A percentile compares a stretch with the other conserved stretches of the same genome.
These are phyloP conservation scores for Drosophila vallismaia DNA, from an alignment of 2,888 invertebrate genomes.

Conservation along the genomic window DNA sequence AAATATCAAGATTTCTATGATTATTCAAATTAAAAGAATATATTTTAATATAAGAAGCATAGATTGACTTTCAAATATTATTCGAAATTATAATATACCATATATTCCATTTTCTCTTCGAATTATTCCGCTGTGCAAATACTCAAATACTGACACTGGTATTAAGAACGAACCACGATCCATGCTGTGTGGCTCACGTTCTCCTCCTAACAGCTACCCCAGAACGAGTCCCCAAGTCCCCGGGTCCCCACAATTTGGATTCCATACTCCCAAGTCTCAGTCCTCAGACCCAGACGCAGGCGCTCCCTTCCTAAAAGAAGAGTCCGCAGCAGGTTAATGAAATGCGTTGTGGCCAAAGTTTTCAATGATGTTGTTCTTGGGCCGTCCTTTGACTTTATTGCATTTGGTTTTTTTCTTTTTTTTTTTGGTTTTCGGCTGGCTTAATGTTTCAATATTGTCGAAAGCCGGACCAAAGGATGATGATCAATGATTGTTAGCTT, in stretches of 20 bases:
- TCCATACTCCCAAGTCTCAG: slow-evolving; percentile 16
- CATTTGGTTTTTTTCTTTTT: slow-evolving; percentile 22
- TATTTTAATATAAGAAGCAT: not conserved
- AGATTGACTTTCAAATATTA: not conserved
- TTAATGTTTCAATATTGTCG: slow-evolving; percentile 74
- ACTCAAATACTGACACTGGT: slow-evolving; percentile 42
- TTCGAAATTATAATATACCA: not conserved
- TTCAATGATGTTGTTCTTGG: slow-evolving; percentile 60
- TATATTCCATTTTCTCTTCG: not conserved
- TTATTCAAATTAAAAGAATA: too few species aligned
- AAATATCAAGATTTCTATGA: accelerated
- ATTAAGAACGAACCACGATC: slow-evolving; percentile 42
- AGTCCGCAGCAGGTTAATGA: slow-evolving; percentile 75
- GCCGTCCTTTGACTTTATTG: slow-evolving; percentile 37
- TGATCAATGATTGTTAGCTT: slow-evolving; percentile 75
- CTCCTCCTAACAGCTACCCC: slow-evolving; percentile 57
- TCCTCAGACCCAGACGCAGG: slow-evolving; percentile 24
- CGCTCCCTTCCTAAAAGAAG: slow-evolving; percentile 8
- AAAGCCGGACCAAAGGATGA: slow-evolving; percentile 57
- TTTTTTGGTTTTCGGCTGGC: slow-evolving; percentile 27
- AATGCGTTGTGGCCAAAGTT: slow-evolving; percentile 77
- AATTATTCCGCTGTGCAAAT: slow-evolving; percentile 9
- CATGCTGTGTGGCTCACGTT: slow-evolving; percentile 68
- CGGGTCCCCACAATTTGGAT: slow-evolving; percentile 7
- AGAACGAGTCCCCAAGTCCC: not conserved